These are phyloP conservation scores for Astyanax mexicanus DNA, from an alignment of 2,797 vertebrate genomes.

Conservation along the genomic window DNA sequence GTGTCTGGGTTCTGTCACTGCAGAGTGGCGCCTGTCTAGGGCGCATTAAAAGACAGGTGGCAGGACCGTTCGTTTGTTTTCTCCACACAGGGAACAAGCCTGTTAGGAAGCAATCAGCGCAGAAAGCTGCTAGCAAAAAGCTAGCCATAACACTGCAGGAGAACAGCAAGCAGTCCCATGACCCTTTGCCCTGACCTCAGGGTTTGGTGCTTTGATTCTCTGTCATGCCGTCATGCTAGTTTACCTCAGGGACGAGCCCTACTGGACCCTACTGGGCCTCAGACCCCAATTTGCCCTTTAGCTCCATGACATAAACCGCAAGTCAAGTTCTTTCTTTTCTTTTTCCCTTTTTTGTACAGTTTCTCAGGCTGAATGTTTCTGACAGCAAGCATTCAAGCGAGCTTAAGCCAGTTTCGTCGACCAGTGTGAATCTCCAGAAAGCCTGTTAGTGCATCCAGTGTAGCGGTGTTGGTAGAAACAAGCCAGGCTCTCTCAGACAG, in stretches of 20 bases:
- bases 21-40: constrained; percentile 7
- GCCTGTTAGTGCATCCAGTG: background rate
- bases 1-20: constrained; percentile 18
- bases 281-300: background rate
- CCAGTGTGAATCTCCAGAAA: background rate
- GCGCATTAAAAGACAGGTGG: constrained; percentile 34
- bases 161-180: constrained; percentile 9
- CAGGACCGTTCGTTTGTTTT: background rate
- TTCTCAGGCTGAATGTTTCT: background rate
- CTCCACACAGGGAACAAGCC: background rate
- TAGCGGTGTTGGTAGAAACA: background rate
- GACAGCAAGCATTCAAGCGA: background rate
- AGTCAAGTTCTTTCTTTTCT: background rate
- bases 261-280: background rate
- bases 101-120: constrained; percentile 34
- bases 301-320: background rate
- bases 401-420: background rate
- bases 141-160: constrained; percentile 22
- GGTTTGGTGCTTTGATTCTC: background rate
- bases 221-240: constrained; percentile 33
- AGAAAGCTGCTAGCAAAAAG: constrained; percentile 20
- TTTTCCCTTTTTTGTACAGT: constrained; percentile 3
- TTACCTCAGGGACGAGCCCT: constrained; percentile 6
- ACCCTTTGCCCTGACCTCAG: constrained; percentile 22
- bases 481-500: background rate